These are phyloP conservation scores for Synanthedon myopaeformis DNA, from an alignment of 2,888 invertebrate genomes.

Conservation along the genomic window DNA sequence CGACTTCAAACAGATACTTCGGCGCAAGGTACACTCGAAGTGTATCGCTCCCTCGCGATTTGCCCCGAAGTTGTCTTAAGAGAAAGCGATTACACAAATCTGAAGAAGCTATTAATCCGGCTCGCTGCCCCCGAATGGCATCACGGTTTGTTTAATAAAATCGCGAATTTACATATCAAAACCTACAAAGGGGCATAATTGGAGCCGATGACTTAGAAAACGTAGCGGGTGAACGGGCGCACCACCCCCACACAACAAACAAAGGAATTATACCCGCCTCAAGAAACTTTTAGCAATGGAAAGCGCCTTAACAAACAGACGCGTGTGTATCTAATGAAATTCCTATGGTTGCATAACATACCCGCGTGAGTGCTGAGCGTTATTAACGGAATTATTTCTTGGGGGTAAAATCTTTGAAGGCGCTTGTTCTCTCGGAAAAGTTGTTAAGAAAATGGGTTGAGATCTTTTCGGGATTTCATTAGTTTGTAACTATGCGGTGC, in stretches of 20 bases:
- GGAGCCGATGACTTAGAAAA: slow-evolving; percentile 72
- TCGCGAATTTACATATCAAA: slow-evolving; percentile 71
- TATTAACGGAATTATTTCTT: slow-evolving; percentile 68
- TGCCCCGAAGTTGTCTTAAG: slow-evolving; percentile 62
- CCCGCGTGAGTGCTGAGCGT: slow-evolving; percentile 60
- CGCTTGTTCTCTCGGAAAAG: slow-evolving; percentile 68
- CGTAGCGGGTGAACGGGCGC: slow-evolving; percentile 59
- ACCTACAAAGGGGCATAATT: slow-evolving; percentile 72
- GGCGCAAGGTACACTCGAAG: slow-evolving; percentile 21
- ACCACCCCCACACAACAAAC: slow-evolving; percentile 63
- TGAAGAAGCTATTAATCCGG: slow-evolving; percentile 70
- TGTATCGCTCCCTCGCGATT: slow-evolving; percentile 50
- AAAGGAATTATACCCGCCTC: slow-evolving; percentile 72
- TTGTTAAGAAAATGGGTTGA: slow-evolving; percentile 70
- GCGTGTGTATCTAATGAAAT: slow-evolving; percentile 72
- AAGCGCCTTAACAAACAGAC: slow-evolving; percentile 71
- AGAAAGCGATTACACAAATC: slow-evolving; percentile 71
- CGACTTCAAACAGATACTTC: slow-evolving; percentile 8
- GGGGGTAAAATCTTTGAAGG: slow-evolving; percentile 66
- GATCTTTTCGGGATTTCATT: slow-evolving; percentile 67
- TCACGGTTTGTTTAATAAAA: slow-evolving; percentile 71
- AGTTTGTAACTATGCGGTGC: slow-evolving; percentile 67
- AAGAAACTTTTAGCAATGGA: slow-evolving; percentile 72
- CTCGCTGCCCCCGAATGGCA: slow-evolving; percentile 68
- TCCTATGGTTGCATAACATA: slow-evolving; percentile 71